These are phyloP conservation scores for Leucophenga maculata DNA, from an alignment of 2,888 invertebrate genomes.

Conservation along the genomic window DNA sequence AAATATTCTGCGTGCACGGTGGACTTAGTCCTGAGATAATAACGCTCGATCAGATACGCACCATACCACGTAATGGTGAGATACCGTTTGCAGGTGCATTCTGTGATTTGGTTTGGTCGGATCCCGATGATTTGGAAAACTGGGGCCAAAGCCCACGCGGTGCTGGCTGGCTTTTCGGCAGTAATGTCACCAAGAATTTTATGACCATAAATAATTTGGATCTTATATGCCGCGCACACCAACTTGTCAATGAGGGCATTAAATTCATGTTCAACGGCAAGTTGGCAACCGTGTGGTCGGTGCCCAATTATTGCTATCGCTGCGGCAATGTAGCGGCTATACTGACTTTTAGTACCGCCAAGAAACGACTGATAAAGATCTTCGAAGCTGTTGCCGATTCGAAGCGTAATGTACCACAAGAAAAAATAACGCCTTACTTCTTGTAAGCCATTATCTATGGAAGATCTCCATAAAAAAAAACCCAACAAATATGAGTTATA, in stretches of 20 bases:
- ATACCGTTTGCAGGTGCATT: slow-evolving; percentile 99
- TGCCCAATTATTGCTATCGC: slow-evolving; percentile 99
- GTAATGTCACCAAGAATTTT: slow-evolving; percentile 93
- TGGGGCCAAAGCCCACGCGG: slow-evolving; percentile 96
- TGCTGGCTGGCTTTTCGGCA: slow-evolving; percentile 97
- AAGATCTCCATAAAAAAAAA: too few species aligned
- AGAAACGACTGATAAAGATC: too few species aligned
- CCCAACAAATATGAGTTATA: too few species aligned
- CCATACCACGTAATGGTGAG: slow-evolving; percentile 95
- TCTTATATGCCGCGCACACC: slow-evolving; percentile 98
- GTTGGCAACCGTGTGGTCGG: slow-evolving; percentile 98
- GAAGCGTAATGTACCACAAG: too few species aligned
- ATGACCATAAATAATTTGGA: slow-evolving; percentile 93
- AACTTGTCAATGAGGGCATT: slow-evolving; percentile 98
- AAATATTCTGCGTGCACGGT: slow-evolving; percentile 97
- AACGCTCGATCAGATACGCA: slow-evolving; percentile 96
- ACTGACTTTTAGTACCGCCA: slow-evolving; percentile 87
- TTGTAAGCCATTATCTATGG: too few species aligned
- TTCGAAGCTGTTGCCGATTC: too few species aligned
- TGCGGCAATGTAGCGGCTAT: slow-evolving; percentile 99
- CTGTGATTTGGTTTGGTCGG: slow-evolving; percentile 99
- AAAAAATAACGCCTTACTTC: too few species aligned
- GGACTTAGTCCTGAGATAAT: slow-evolving; percentile 97
- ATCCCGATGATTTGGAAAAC: slow-evolving; percentile 95
- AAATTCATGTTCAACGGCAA: slow-evolving; percentile 99